Conservation (phyloP, 2,113 vertebrate species). For the Hemichromis elongatus region DNA sequence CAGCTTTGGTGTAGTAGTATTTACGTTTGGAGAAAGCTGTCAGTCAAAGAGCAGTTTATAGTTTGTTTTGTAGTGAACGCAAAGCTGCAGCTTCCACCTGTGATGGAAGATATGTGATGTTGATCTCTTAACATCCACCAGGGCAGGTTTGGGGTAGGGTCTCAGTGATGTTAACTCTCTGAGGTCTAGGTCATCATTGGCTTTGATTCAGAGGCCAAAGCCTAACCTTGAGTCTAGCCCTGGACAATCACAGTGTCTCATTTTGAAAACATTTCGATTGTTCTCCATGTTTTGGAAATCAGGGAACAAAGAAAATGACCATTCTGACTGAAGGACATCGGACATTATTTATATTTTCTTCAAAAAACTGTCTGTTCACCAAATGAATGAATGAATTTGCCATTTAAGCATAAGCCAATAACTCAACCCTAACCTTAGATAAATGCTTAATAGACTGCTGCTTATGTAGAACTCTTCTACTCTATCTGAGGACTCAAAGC, state of each 20-base stretch:
- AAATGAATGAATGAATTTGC: no score
- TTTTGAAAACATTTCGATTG: neutral
- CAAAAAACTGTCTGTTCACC: accelerated
- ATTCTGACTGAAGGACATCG: neutral
- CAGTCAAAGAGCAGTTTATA: neutral
- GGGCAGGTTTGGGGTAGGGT: no score
- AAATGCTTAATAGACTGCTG: neutral
- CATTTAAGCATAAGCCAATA: neutral
- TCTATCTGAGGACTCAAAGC: neutral
- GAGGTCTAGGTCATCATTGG: no score
- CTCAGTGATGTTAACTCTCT: no score
- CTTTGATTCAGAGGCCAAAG: no score
- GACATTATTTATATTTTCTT: neutral
- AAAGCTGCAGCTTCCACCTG: no score
- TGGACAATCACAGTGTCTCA: neutral
- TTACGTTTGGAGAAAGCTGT: neutral
- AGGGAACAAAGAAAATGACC: neutral
- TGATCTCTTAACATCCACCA: neutral
- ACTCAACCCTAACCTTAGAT: neutral
- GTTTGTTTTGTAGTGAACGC: neutral
- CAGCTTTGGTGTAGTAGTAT: neutral
- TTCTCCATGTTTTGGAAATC: neutral
- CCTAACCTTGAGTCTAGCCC: neutral
- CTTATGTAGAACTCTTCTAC: neutral
- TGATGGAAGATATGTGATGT: neutral